phyloP scores from a whole-genome alignment of 2,113 vertebrate species.

The Acrocephalus kingi region DNA sequence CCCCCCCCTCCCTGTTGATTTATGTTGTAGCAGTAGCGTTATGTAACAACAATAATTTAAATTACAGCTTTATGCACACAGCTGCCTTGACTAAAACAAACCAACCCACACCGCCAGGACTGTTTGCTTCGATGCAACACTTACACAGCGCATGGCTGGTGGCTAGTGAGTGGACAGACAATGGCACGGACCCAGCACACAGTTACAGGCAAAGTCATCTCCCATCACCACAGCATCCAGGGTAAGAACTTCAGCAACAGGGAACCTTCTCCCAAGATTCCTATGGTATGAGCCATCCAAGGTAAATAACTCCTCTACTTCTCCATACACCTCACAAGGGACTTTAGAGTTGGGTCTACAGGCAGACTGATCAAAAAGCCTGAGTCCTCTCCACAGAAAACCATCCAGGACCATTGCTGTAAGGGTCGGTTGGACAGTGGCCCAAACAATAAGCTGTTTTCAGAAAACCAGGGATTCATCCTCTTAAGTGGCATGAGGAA shows the following conservation, averaged over 20 bases:
- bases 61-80: neutral
- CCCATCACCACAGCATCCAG: fast-evolving
- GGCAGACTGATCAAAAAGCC: neutral
- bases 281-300: neutral
- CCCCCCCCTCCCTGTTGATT: neutral
- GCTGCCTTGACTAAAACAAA: neutral
- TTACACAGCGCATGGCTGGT: fast-evolving
- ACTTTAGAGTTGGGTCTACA: neutral
- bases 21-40: neutral
- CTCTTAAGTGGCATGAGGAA: constrained; percentile 71
- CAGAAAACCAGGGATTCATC: constrained; percentile 77
- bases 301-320: neutral
- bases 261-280: neutral
- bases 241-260: neutral
- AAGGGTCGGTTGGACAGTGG: constrained; percentile 31
- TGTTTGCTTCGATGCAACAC: fast-evolving
- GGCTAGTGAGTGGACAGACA: neutral
- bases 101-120: neutral
- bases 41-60: neutral
- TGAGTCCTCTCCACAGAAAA: neutral
- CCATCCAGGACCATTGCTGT: constrained; percentile 19
- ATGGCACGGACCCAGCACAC: fast-evolving
- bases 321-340: neutral
- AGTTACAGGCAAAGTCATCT: neutral
- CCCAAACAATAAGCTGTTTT: constrained; percentile 77